Percentiles rank a stretch among this genome's conserved stretches.
These are phyloP conservation scores for Ophiodon elongatus DNA, from an alignment of 2,113 vertebrate genomes.

Conservation along the genomic window DNA sequence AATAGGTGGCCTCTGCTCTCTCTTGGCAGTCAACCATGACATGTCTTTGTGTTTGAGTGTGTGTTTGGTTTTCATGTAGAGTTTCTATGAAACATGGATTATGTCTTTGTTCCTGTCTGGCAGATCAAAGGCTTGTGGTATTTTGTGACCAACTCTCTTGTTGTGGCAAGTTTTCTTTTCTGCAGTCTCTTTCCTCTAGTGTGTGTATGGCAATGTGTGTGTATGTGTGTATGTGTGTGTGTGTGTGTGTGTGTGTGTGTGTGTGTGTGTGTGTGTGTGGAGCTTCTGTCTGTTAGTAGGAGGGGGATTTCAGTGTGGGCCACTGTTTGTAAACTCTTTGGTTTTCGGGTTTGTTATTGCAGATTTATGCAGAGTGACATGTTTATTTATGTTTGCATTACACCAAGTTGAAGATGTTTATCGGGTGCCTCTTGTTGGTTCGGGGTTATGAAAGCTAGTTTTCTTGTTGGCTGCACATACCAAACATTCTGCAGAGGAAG, in stretches of 20 bases:
- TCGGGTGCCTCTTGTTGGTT: conserved; percentile 40
- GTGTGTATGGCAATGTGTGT: conserved; percentile 25
- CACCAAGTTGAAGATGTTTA: conserved; percentile 44
- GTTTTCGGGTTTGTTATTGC: conserved; percentile 57
- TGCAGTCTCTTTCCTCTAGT: conserved; percentile 28
- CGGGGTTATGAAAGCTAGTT: conserved; percentile 43
- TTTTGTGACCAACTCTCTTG: conserved; percentile 43
- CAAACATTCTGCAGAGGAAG: conserved; percentile 43
- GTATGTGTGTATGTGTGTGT: not conserved
- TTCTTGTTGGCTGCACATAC: conserved; percentile 44
- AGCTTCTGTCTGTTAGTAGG: not conserved
- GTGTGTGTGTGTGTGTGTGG: not conserved
- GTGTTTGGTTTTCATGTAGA: conserved; percentile 47
- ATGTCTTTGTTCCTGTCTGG: conserved; percentile 59
- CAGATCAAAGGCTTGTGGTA: conserved; percentile 51
- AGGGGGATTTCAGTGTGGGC: conserved; percentile 31
- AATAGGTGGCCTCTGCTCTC: conserved; percentile 50
- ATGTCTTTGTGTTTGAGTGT: conserved; percentile 33
- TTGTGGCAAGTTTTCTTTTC: conserved; percentile 52
- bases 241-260: not conserved
- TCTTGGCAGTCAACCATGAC: conserved; percentile 32
- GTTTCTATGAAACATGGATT: conserved; percentile 61
- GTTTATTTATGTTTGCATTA: conserved; percentile 62
- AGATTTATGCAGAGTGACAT: conserved; percentile 59
- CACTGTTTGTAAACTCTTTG: conserved; percentile 56